Evolutionary conservation across 2,888 invertebrate species (phyloP).

Genomic region (Balanococcus diminutus): DNA sequence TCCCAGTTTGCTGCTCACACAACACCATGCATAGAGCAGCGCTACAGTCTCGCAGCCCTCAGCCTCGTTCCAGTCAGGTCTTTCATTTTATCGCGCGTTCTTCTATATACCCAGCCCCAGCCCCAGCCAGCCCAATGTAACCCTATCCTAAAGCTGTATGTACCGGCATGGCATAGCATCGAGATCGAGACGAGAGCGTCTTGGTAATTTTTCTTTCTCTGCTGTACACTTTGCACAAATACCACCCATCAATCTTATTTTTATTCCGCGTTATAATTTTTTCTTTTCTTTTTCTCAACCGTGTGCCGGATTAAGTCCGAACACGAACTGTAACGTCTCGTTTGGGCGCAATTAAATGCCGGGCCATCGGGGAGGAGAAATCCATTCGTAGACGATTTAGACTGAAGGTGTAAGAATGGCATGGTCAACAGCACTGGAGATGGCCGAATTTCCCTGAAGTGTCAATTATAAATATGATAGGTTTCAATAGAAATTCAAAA

Average conservation of each 20-base stretch:
- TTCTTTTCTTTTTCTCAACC: neutral
- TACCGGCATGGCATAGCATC: no score
- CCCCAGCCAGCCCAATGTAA: no score
- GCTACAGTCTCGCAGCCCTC: neutral
- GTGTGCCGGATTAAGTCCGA: neutral
- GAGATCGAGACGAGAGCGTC: no score
- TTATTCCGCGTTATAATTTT: neutral
- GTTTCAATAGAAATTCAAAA: no score
- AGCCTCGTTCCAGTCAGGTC: neutral
- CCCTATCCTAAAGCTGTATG: no score
- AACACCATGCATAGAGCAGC: neutral
- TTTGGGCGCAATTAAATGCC: neutral
- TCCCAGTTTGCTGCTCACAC: neutral
- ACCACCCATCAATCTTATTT: neutral
- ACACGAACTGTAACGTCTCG: neutral
- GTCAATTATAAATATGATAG: no score
- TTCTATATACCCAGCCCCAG: neutral
- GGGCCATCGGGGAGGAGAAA: neutral
- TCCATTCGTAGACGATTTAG: neutral
- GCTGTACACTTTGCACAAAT: neutral
- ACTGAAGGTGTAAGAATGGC: neutral
- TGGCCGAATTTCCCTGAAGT: neutral
- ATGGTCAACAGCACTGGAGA: neutral
- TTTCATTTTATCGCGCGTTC: constrained; percentile 8
- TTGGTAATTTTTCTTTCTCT: constrained; percentile 1